Evolutionary conservation across 2,113 vertebrate genomes (phyloP), one percentile per base, ranked within the genome.

Genomic region (Calypte anna): DNA sequence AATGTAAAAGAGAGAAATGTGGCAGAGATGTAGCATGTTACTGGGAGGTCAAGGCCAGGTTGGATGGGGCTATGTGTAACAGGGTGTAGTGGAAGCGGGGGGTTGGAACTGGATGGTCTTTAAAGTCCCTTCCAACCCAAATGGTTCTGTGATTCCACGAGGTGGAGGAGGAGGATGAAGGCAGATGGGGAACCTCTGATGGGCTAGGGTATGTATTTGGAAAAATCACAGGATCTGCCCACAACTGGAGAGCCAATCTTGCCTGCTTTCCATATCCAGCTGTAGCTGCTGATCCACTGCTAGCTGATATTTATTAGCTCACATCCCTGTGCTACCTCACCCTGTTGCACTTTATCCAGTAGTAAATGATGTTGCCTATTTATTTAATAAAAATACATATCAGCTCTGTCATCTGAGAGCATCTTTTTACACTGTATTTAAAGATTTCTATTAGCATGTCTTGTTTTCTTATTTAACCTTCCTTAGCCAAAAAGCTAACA

Each of bases 311-410:
- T 86, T 59, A 21, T 30, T 31, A 62, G 48, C 66, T 48, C 19
- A 18, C 19, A 7, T 48, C 46, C 46, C 46, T 10, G 46, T 20
- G 20, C 88, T 75, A 46, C 89, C 93, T 79, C 91, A 55, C 6
- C 46, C 17, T 95, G 24, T 72, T 91, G 96, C 94, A 96, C 96
- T 96, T 96, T 94, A 96, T 64, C 80, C 33, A 24, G 36, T 27
- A 77, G 36, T 81, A 58, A 83, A 40, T 55, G 61, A 61, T 62
- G 10, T 4, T 46, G 59, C 86, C 63, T 96, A 96, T 96, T 96
- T 96, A 96, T 96, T 96, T 55, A 83, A 76, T 70, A 40, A 10
- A 66, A n/a, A 83, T 8, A 55, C n/a, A 70, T 92, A 81, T 79
- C 82, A 24, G 90, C 70, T 15, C 66, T 66, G 8, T 9, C 68